Evolutionary conservation across 2,888 invertebrate species (phyloP).

Genomic region (Lordiphosa andalusiaca): DNA sequence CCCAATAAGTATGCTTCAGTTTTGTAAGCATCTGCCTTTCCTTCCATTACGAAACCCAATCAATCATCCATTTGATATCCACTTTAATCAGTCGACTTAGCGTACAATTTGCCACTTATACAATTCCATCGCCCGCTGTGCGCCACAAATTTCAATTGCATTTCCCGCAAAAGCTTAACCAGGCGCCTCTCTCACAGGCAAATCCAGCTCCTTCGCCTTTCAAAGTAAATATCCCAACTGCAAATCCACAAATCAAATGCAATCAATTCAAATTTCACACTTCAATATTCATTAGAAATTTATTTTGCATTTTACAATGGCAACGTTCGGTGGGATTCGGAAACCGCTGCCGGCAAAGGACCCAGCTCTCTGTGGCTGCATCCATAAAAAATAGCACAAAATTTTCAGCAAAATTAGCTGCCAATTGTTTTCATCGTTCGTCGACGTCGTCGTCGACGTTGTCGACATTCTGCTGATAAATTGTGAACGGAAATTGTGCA

Average conservation of each 20-base stretch:
- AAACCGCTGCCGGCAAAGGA: slow-evolving; percentile 31
- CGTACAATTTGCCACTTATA: not conserved
- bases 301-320: slow-evolving; percentile 63
- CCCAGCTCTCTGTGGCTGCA: slow-evolving; percentile 27
- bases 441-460: slow-evolving; percentile 26
- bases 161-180: slow-evolving; percentile 14
- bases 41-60: not conserved
- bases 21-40: not conserved
- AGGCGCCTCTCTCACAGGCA: slow-evolving; percentile 6
- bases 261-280: slow-evolving; percentile 73
- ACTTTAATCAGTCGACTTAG: slow-evolving; percentile 1
- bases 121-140: slow-evolving; percentile 2
- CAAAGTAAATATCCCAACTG: slow-evolving; percentile 57
- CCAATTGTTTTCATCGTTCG: slow-evolving; percentile 62
- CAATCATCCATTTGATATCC: slow-evolving; percentile 1
- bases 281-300: slow-evolving; percentile 72
- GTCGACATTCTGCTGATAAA: slow-evolving; percentile 58
- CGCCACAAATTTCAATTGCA: slow-evolving; percentile 13
- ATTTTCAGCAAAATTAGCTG: slow-evolving; percentile 71
- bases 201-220: slow-evolving; percentile 1
- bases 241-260: slow-evolving; percentile 68
- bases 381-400: slow-evolving; percentile 48
- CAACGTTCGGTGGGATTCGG: slow-evolving; percentile 15
- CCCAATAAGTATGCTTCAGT: not conserved
- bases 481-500: slow-evolving; percentile 62